A percentile compares a stretch with the other conserved stretches of the same genome.
Evolutionary conservation across 2,797 vertebrate species (phyloP).

Genomic region (Pangasius mekongensis): DNA sequence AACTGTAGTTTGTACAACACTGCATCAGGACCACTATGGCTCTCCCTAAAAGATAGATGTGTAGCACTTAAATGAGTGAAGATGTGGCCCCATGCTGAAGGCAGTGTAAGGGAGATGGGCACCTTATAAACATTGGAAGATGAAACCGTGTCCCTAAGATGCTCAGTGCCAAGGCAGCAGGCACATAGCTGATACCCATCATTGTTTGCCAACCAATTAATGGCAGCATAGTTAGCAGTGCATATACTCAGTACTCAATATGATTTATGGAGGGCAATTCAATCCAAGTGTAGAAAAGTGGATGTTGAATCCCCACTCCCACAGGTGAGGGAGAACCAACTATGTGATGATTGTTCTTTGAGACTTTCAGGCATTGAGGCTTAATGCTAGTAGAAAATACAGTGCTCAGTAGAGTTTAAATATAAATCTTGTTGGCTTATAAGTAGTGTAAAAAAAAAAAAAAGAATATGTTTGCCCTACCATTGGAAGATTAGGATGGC

Average conservation of each 20-base stretch:
- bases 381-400: background rate
- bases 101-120: background rate
- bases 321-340: background rate
- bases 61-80: background rate
- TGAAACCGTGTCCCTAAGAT: background rate
- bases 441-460: too few relatives aligned
- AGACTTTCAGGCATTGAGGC: background rate
- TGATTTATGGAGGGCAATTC: background rate
- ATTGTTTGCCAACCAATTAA: background rate
- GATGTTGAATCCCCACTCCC: background rate
- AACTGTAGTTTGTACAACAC: background rate
- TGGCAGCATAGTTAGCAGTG: background rate
- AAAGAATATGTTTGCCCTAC: too few relatives aligned
- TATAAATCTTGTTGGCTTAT: background rate
- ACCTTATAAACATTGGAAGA: background rate
- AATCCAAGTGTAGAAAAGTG: background rate
- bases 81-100: background rate
- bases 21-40: background rate
- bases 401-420: background rate
- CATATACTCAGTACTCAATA: background rate
- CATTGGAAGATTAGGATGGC: background rate
- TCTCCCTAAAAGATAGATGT: background rate
- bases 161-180: background rate
- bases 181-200: background rate
- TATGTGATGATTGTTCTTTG: background rate